Percentiles rank a stretch among this genome's conserved stretches.
phyloP scores from a whole-genome alignment of 2,113 vertebrate species.

The Sturnira hondurensis region DNA sequence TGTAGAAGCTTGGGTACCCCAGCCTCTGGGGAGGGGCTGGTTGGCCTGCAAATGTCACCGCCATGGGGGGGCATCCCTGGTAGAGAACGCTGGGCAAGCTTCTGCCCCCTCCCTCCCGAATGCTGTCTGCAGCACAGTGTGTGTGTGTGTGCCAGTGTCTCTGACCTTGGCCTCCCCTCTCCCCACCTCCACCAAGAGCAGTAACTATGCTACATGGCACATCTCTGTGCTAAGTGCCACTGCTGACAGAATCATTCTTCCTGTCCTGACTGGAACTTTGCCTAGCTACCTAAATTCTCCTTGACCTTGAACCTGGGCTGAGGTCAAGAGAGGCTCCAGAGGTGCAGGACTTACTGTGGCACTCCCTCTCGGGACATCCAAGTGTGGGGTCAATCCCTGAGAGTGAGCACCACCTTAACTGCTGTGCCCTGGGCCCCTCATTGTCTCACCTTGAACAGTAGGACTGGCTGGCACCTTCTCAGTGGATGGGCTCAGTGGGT shows the following conservation, averaged over 20 bases:
- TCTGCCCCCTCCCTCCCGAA: not conserved
- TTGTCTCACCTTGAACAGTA: not conserved
- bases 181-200: not conserved
- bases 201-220: rapidly evolving
- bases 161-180: not conserved
- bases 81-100: too few species aligned
- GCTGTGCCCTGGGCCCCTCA: not conserved
- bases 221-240: not conserved
- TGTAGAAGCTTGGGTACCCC: not conserved
- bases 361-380: not conserved
- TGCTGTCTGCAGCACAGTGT: rapidly evolving
- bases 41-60: not conserved
- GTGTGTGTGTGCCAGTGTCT: rapidly evolving
- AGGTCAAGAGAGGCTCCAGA: not conserved
- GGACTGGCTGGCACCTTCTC: not conserved
- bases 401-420: not conserved
- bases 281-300: not conserved
- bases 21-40: not conserved
- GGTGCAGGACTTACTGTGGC: not conserved
- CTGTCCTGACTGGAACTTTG: not conserved
- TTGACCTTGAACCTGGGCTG: not conserved
- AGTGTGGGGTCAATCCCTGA: not conserved
- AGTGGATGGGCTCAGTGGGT: not conserved
- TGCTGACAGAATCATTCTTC: not conserved
- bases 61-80: too few species aligned